Evolutionary conservation across 2,888 invertebrate genomes (phyloP).

Genomic region (Antheraea assamensis): DNA sequence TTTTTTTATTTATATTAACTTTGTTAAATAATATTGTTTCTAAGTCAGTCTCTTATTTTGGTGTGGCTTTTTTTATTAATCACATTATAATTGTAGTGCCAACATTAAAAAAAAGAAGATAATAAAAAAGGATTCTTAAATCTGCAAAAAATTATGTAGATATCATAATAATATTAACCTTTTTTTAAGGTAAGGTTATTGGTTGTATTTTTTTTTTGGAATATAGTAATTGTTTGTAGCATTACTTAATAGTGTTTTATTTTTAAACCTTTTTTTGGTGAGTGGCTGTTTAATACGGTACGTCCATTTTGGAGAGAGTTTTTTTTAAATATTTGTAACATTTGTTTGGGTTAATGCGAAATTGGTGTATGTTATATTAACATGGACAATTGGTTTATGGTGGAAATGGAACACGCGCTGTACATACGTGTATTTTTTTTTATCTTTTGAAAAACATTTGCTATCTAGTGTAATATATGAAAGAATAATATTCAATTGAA

Average conservation of each 20-base stretch:
- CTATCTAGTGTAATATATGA: neutral
- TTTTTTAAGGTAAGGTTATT: slow-evolving; percentile 20
- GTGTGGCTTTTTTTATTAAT: slow-evolving; percentile 6
- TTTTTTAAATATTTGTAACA: neutral
- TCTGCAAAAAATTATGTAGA: neutral
- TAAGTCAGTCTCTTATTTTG: neutral
- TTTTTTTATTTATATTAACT: neutral
- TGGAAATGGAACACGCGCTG: neutral
- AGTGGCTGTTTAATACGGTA: slow-evolving; percentile 30
- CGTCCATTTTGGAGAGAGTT: slow-evolving; percentile 2
- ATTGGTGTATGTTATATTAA: neutral
- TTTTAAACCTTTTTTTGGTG: slow-evolving; percentile 35
- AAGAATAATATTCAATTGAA: no score
- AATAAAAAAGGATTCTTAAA: neutral
- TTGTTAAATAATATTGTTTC: neutral
- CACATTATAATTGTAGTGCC: slow-evolving; percentile 10
- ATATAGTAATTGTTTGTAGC: slow-evolving; percentile 21
- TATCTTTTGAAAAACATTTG: neutral
- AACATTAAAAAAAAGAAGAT: neutral
- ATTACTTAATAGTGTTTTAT: slow-evolving; percentile 30
- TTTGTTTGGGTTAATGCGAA: neutral
- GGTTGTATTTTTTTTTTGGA: slow-evolving; percentile 20
- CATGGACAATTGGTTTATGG: slow-evolving; percentile 2
- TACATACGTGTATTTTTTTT: neutral
- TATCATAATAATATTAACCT: neutral